Evolutionary conservation across 2,797 vertebrate genomes (phyloP), one percentile per base, ranked within the genome.

Genomic region (Bucorvus abyssinicus): DNA sequence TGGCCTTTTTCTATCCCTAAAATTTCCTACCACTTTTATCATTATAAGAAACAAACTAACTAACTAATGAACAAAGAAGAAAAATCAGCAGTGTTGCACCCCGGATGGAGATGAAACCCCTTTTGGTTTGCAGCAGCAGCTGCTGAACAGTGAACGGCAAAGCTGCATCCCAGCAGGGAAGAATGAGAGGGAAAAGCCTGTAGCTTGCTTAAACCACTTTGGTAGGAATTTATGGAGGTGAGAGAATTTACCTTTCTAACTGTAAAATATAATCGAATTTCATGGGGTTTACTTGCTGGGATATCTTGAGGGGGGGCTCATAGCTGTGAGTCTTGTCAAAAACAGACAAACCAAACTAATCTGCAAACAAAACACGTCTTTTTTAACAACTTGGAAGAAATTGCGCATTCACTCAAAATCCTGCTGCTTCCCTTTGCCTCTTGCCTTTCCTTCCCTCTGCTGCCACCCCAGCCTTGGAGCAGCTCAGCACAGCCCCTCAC

Each of bases 141-240:
- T 96, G 91, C 77, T 93, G 59, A 87, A 82, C 12, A 74, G 5
- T 4, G 45, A 95, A 74, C 49, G 77, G 83, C 45, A 87, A 94
- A 87, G 75, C 81, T 93, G 64, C 16, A 75, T 84, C 75, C 0
- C 88, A 93, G 77, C 68, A 55, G 88, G 91, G 64, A 90, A 82
- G 81, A 94, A 85, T 19, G 49, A 84, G 42, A 74, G 50, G 30
- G 32, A 70, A 79, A 90, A 90, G 42, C 70, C 45, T 71, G 36
- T 74, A 74, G 38, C 55, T 90, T 45, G 23, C 89, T 87, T 47
- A 75, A 91, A 87, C 21, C 80, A 49, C 53, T 84, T 93, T 24
- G 36, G 26, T 12, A 77, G 38, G 26, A 90, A 84, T 89, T 90
- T 85, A 87, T 71, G 56, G 38, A 64, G 16, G 17, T 60, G 63